Base-by-base conservation (phyloP, 2,888 invertebrate species). In the Acleris holmiana region DNA sequence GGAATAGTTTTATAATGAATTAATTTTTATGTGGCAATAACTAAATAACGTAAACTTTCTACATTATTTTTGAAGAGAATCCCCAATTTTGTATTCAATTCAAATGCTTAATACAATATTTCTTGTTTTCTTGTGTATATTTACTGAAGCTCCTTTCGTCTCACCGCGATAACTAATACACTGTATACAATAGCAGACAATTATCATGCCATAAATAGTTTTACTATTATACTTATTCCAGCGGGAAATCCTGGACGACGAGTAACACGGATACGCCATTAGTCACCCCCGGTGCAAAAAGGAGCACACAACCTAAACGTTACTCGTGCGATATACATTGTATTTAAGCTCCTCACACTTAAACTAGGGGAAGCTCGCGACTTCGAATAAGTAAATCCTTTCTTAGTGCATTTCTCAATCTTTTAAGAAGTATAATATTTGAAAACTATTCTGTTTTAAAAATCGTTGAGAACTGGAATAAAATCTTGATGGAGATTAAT, bases 191-290 rank as follows among this genome's bases (percentile, higher is more conserved):
- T 7, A 18, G 47, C 18, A 47, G 18, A 47, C 44, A 10, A 47
- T 47, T 47, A 18, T 18, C 7, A 47, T 21, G 41, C 18, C 44
- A 46, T 41, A 54, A 58, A 64, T 47, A 29, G 50, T 46, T 35
- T 18, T 25, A 35, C 46, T 35, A 53, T 58, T 47, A 15, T 35
- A 25, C 23, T n/a, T 47, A 50, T 64, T 64, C 63, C 63, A 25
- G 5, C 57, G 47, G 58, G 47, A 64, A 57, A 57, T 63, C 62
- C 57, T 50, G 50, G 35, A 46, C 46, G 46, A 51, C 47, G 13
- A 18, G 40, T 13, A 40, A 64, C 64, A 64, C 46, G 64, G 58
- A 58, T 53, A 53, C 23, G 41, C 58, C 64, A 64, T 64, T 64
- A 64, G 57, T 58, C 64, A 64, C 48, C 53, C 25, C 21, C 41